A percentile compares a stretch with the other conserved stretches of the same genome.
These are phyloP conservation scores for Drosophila neotestacea DNA, from an alignment of 2,888 invertebrate species.

Conservation along the genomic window DNA sequence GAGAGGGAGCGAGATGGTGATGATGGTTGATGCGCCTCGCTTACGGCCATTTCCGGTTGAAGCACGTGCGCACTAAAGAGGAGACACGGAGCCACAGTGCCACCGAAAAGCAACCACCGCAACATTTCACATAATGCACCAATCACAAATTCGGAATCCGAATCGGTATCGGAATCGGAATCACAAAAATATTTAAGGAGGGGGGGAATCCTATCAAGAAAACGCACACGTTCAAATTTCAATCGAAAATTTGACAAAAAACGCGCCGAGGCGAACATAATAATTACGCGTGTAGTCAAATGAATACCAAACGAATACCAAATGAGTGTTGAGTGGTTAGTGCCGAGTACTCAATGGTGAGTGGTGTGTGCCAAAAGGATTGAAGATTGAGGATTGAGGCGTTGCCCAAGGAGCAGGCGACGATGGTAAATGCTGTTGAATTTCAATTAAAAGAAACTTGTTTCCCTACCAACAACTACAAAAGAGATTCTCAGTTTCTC, in stretches of 20 bases:
- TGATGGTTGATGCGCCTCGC: conserved; percentile 75
- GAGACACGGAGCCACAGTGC: conserved; percentile 36
- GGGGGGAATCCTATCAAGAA: conserved; percentile 51
- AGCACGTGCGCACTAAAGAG: conserved; percentile 82
- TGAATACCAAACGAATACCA: conserved; percentile 50
- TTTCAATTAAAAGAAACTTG: conserved; percentile 77
- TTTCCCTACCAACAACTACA: conserved; percentile 34
- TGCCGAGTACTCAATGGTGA: conserved; percentile 23
- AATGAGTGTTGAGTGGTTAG: conserved; percentile 48
- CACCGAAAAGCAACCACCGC: conserved; percentile 57
- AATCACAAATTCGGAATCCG: conserved; percentile 51
- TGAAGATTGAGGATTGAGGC: conserved; percentile 41
- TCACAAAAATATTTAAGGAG: conserved; percentile 4
- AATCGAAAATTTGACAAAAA: conserved; percentile 60
- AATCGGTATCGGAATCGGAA: conserved; percentile 8
- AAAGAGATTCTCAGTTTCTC: not conserved
- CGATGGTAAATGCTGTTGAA: conserved; percentile 60
- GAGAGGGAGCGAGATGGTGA: conserved; percentile 22
- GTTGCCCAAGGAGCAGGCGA: conserved; percentile 63
- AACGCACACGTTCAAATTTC: conserved; percentile 78
- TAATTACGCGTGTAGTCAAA: conserved; percentile 57
- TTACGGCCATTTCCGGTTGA: conserved; percentile 83
- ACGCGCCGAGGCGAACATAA: conserved; percentile 68
- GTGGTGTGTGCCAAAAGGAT: conserved; percentile 80
- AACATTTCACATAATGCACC: conserved; percentile 40